phyloP scores from a whole-genome alignment of 2,113 vertebrate genomes.

The Monarcha castaneiventris region DNA sequence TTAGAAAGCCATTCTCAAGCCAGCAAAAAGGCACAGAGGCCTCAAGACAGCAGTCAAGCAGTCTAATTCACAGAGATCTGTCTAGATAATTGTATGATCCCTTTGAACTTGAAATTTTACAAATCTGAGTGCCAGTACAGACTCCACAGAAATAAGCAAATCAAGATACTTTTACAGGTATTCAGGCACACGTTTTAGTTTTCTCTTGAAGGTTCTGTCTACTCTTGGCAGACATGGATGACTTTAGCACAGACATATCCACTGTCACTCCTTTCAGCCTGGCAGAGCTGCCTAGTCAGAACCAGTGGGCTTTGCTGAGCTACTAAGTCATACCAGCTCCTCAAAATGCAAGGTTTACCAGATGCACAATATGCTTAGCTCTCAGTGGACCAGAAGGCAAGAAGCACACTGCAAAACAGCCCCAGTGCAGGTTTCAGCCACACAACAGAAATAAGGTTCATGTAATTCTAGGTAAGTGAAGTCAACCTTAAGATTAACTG shows the following conservation, averaged over 20 bases:
- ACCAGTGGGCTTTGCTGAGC: background rate
- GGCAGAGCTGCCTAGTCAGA: background rate
- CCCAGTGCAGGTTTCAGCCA: background rate
- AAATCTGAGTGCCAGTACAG: background rate
- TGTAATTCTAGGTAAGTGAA: background rate
- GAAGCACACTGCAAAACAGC: background rate
- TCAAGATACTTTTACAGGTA: background rate
- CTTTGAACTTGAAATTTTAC: background rate
- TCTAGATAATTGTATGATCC: background rate
- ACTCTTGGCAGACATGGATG: background rate
- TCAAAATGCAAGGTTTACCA: background rate
- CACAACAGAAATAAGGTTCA: background rate
- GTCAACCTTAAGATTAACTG: background rate
- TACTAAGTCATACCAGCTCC: background rate
- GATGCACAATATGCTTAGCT: background rate
- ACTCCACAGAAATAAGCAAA: background rate
- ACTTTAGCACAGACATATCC: background rate
- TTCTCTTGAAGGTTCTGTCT: background rate
- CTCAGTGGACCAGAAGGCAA: background rate
- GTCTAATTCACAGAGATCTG: background rate
- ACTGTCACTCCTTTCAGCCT: background rate
- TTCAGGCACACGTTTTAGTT: fast-evolving
- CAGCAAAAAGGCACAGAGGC: background rate
- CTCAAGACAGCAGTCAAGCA: background rate
- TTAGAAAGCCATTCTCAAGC: background rate